These are phyloP conservation scores for Caenorhabditis sp. DNA, from an alignment of 2,888 invertebrate genomes.

Conservation along the genomic window DNA sequence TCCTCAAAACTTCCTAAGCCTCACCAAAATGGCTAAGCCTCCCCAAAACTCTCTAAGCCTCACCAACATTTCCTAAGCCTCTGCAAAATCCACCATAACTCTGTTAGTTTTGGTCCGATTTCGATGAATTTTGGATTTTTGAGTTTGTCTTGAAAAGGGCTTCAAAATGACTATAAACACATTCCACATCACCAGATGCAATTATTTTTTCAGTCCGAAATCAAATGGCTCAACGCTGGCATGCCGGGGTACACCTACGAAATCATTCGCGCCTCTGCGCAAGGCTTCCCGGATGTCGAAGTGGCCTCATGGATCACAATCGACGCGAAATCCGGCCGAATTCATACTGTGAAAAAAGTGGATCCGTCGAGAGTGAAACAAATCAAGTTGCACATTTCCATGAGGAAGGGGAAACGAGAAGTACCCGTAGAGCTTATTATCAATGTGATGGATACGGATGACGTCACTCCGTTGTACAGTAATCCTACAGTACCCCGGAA, in stretches of 20 bases:
- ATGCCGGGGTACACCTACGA: constrained; percentile 73
- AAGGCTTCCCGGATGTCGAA: constrained; percentile 62
- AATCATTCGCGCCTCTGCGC: constrained; percentile 65
- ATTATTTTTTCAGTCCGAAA: constrained; percentile 51
- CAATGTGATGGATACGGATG: constrained; percentile 69
- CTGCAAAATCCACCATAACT: too few species aligned
- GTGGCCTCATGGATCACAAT: constrained; percentile 68
- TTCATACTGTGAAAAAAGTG: constrained; percentile 59
- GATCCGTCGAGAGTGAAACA: constrained; percentile 65
- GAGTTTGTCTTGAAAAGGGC: neutral
- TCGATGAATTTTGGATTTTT: neutral
- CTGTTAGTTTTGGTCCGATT: neutral
- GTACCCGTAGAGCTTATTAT: constrained; percentile 74
- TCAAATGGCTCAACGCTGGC: constrained; percentile 71
- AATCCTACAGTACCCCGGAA: constrained; percentile 53
- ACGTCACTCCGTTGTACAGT: constrained; percentile 62
- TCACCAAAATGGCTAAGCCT: too few species aligned
- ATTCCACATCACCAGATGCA: neutral
- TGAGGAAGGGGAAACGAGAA: constrained; percentile 72
- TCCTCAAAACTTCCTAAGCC: too few species aligned
- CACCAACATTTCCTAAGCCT: too few species aligned
- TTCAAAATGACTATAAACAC: neutral
- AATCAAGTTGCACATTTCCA: constrained; percentile 68
- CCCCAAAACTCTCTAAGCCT: too few species aligned
- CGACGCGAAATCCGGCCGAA: constrained; percentile 66